A percentile compares a stretch with the other conserved stretches of the same genome.
Evolutionary conservation across 2,888 invertebrate genomes (phyloP).

Genomic region (Pseudococcus viburni): DNA sequence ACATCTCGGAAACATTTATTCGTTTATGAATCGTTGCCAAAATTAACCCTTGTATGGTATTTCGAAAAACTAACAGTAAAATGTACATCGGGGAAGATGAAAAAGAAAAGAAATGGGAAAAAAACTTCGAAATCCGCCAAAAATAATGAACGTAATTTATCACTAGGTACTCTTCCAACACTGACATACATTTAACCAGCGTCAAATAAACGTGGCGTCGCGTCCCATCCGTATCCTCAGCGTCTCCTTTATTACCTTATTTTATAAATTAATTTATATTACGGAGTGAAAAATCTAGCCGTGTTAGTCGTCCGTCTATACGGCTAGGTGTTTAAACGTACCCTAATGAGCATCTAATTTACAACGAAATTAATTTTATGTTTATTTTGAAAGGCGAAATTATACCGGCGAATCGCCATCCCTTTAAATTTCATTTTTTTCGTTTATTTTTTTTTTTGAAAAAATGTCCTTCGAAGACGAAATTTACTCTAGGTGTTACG

Average conservation of each 20-base stretch:
- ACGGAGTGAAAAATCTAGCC: slow-evolving; percentile 14
- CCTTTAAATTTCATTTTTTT: neutral
- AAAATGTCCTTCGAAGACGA: neutral
- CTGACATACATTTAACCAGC: slow-evolving; percentile 25
- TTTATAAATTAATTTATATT: slow-evolving; percentile 44
- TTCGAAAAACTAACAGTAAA: neutral
- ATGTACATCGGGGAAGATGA: neutral
- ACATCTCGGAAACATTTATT: slow-evolving; percentile 37
- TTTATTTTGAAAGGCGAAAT: slow-evolving; percentile 11
- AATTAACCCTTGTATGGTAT: slow-evolving; percentile 24
- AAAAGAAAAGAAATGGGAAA: neutral
- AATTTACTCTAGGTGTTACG: neutral
- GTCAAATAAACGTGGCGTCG: slow-evolving; percentile 41
- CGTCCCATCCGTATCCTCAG: neutral
- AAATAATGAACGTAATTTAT: slow-evolving; percentile 46
- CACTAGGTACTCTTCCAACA: slow-evolving; percentile 22
- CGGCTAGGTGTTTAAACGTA: slow-evolving; percentile 12
- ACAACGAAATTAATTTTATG: slow-evolving; percentile 35
- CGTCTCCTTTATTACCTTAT: slow-evolving; percentile 42
- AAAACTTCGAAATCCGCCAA: slow-evolving; percentile 37
- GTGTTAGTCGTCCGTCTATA: slow-evolving; percentile 17
- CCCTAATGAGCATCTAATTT: slow-evolving; percentile 38
- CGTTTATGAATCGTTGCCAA: slow-evolving; percentile 37
- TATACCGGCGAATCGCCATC: neutral
- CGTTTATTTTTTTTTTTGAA: neutral